Base-by-base conservation (phyloP, 2,888 invertebrate genomes). In the Ceramica pisi region DNA sequence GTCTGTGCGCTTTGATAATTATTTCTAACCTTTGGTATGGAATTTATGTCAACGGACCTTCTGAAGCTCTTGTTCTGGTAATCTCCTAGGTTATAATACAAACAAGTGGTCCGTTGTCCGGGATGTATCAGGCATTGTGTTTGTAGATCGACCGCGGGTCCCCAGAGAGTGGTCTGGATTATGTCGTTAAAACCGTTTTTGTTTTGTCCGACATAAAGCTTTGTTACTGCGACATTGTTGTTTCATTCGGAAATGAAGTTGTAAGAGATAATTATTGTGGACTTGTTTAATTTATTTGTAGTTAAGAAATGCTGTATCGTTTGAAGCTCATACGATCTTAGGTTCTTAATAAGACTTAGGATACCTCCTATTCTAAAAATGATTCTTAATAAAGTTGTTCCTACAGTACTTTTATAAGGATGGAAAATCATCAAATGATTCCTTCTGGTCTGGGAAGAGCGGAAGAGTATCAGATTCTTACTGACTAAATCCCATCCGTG, bases 71-170 rank as follows among this genome's bases (percentile, higher is more conserved):
- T 21, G 0, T n/a, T 14, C 7, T 48, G n/a, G n/a, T 21, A 2
- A 23, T 41, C 8, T 35, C 35, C 35, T 50, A 65, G 46, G 50
- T 31, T 31, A 56, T 46, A 60, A 60, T 14, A 66, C 21, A 56
- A 44, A 66, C 12, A 41, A 50, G 12, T 50, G 14, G 53, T n/a
- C 50, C 44, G 10, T 59, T 67, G 50, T 56, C 56, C 31, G 57
- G 56, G 53, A 31, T 60, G 51, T 68, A 60, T 56, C 64, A 55
- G 12, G 8, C 35, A 48, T 56, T 81, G 44, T 81, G 56, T 75
- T 60, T 44, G n/a, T 19, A 51, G 26, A 78, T 63, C 50, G 59
- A n/a, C 51, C 51, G 21, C 55, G 64, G 53, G 16, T 67, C 68
- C n/a, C 50, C 16, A 10, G 60, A n/a, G 44, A 51, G 19, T 38